Evolutionary conservation across 2,888 invertebrate genomes (phyloP), one percentile per base, ranked within the genome.

Genomic region (Caenorhabditis sinica): DNA sequence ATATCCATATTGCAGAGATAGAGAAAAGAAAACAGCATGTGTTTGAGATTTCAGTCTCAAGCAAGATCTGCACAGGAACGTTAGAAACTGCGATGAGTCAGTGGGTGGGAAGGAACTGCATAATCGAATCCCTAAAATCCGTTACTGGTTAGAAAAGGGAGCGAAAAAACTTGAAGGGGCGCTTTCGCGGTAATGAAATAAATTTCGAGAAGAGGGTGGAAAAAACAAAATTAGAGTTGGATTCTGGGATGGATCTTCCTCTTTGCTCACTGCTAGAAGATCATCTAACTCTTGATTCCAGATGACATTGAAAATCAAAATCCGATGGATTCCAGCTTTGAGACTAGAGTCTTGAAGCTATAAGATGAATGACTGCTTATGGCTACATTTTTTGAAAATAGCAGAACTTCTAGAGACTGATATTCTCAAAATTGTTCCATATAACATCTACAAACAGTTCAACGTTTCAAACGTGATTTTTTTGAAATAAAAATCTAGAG

Each of bases 61-160:
- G n/a, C 6, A 40, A 13, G 40, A 40, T 51, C 20, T 13, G 69
- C 25, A 69, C 25, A 53, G 33, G 40, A 65, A 53, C 49, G 68
- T 8, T n/a, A n/a, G 51, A 43, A 45, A 28, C 33, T 49, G 20
- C 33, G 68, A 68, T 66, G 68, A 68, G 68, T 76, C 66, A 76
- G 75, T 66, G 40, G 23, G 23, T 28, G 40, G 56, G 13, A 61
- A n/a, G 28, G 61, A 23, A 36, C 23, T 43, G 33, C 63, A 63
- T 68, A 69, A 76, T 68, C 75, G 75, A 76, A 76, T 76, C 58
- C 45, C 60, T 58, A 58, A 76, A 69, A 68, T 69, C 76, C 51
- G 75, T 75, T 56, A 56, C 36, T 61, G 49, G 51, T 60, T 33
- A 36, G n/a, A 53, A 56, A 66, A 45, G 49, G 25, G 13, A 45